A percentile compares a stretch with the other conserved stretches of the same genome.
These are phyloP conservation scores for Anarsia innoxiella DNA, from an alignment of 2,888 invertebrate genomes.

Conservation along the genomic window DNA sequence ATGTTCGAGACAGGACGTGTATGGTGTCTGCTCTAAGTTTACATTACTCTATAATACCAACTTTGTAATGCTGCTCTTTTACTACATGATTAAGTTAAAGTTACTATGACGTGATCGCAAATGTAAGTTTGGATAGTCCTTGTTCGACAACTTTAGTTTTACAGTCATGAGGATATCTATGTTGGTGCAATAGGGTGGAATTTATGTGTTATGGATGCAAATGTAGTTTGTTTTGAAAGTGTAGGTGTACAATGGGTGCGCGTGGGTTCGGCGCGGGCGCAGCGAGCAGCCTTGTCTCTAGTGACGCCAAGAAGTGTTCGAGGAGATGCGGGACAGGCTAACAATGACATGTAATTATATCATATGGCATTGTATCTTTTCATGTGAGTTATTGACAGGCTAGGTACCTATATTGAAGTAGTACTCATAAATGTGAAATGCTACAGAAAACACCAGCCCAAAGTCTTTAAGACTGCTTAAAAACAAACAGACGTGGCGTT, in stretches of 20 bases:
- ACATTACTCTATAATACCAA: constrained; percentile 29
- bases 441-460: too few relatives aligned
- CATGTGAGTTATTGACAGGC: too few relatives aligned
- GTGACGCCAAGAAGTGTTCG: not conserved
- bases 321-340: too few relatives aligned
- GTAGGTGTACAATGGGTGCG: constrained; percentile 52
- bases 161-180: too few relatives aligned
- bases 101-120: not conserved
- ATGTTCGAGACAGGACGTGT: constrained; percentile 54
- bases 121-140: constrained; percentile 20
- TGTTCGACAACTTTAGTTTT: too few relatives aligned
- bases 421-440: too few relatives aligned
- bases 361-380: too few relatives aligned
- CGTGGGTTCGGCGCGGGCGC: constrained; percentile 34
- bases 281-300: constrained; percentile 3
- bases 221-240: constrained; percentile 24
- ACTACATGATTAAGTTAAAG: not conserved
- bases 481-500: too few relatives aligned
- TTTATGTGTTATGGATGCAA: not conserved
- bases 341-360: too few relatives aligned
- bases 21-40: constrained; percentile 49
- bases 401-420: too few relatives aligned
- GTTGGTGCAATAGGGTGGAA: constrained; percentile 18
- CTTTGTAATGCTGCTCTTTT: not conserved
- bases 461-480: too few relatives aligned